Evolutionary conservation across 2,797 vertebrate genomes (phyloP).

Genomic region (Anguilla marmorata): DNA sequence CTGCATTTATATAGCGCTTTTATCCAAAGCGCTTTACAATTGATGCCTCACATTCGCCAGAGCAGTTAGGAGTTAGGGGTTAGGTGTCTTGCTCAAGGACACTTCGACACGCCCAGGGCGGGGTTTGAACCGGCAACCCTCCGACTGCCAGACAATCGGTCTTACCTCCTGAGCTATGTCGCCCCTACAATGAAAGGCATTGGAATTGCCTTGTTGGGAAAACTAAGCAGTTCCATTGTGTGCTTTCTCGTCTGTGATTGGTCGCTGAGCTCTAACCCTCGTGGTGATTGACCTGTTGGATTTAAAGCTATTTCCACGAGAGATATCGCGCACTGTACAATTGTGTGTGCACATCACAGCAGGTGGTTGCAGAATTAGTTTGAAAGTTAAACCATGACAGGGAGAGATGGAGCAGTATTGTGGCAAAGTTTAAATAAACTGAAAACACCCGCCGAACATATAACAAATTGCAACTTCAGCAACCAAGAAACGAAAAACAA

Average conservation of each 20-base stretch:
- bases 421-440: constrained; percentile 78
- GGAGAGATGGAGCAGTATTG: constrained; percentile 85
- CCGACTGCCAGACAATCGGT: too few relatives aligned
- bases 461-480: constrained; percentile 36
- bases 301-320: constrained; percentile 92
- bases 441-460: constrained; percentile 65
- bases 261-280: constrained; percentile 85
- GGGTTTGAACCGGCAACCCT: too few relatives aligned
- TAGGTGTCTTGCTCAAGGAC: too few relatives aligned
- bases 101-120: too few relatives aligned
- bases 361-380: constrained; percentile 53
- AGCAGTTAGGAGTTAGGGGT: too few relatives aligned
- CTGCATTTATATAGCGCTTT: too few relatives aligned
- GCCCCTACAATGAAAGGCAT: too few relatives aligned
- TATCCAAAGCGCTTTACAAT: too few relatives aligned
- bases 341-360: constrained; percentile 87
- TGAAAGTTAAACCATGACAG: constrained; percentile 79
- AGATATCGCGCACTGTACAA: constrained; percentile 80
- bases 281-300: constrained; percentile 94
- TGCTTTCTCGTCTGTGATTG: constrained; percentile 87
- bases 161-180: too few relatives aligned
- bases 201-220: too few relatives aligned
- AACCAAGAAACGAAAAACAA: constrained; percentile 64
- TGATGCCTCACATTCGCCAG: too few relatives aligned
- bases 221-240: too few relatives aligned